Percentiles rank a stretch among this genome's conserved stretches.
These are phyloP conservation scores for Lasioglossum baleicum DNA, from an alignment of 1,140 invertebrate species.

Conservation along the genomic window DNA sequence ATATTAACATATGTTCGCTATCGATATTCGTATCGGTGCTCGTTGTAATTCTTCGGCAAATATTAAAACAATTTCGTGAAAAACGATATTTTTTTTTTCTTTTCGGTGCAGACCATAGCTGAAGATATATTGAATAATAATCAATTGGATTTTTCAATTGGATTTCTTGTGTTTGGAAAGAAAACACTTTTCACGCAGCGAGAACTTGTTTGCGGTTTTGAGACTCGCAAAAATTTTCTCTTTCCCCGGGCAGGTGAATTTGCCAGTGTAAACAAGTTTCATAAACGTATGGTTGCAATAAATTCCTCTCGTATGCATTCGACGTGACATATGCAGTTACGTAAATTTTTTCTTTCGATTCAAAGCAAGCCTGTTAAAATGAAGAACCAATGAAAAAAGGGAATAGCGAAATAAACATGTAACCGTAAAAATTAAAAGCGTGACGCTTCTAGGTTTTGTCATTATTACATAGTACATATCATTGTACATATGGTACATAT, in stretches of 20 bases:
- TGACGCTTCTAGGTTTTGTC: neutral
- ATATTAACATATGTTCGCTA: too few relatives aligned
- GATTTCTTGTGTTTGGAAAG: neutral
- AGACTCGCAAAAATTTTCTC: neutral
- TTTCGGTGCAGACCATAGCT: too few relatives aligned
- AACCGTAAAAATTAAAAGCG: neutral
- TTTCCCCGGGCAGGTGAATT: neutral
- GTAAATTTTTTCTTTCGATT: neutral
- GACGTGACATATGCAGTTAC: neutral
- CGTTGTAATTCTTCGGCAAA: too few relatives aligned
- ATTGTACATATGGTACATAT: too few relatives aligned
- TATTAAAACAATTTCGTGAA: too few relatives aligned
- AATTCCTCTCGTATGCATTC: neutral
- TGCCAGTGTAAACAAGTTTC: slow-evolving; percentile 10
- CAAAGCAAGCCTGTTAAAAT: too few relatives aligned
- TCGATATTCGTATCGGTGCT: too few relatives aligned
- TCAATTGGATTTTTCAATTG: too few relatives aligned
- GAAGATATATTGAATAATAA: too few relatives aligned
- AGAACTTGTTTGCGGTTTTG: neutral
- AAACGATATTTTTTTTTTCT: too few relatives aligned
- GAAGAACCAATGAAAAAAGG: neutral
- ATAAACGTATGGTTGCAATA: slow-evolving; percentile 12
- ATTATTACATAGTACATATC: too few relatives aligned
- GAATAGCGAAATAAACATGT: neutral
- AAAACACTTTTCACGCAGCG: neutral